Base-by-base conservation (phyloP, 2,888 invertebrate genomes). In the Platypus cylindrus region DNA sequence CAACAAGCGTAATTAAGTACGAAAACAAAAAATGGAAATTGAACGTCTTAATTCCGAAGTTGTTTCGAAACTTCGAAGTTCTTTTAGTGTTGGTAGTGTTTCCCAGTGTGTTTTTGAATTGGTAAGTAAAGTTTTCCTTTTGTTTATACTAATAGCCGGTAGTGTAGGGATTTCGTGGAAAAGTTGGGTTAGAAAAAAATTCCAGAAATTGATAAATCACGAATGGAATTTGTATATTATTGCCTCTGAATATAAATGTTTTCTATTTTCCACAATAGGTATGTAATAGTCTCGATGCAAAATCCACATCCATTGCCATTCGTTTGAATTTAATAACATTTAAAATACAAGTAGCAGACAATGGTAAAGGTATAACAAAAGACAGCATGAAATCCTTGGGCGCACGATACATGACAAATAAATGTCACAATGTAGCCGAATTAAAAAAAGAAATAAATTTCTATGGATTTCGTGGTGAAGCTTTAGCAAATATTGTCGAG, bases 321-420 rank as follows among this genome's bases (percentile, higher is more conserved):
- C 65, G 81, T 49, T 54, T 84, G 15, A 64, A 81, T 55, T 58
- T 75, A 16, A 53, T 62, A 36, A 65, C 69, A 40, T 68, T 67
- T 48, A 67, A 66, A 45, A 66, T 86, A 44, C 79, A 80, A 68
- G 76, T 85, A 4, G 66, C 83, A 23, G 86, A 86, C 54, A 82
- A 85, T 64, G 85, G 85, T 2, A 48, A 44, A 46, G 86, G 86
- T 2, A 71, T 86, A 17, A 47, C 59, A 2, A 57, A 62, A 46
- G 50, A 59, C 16, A 69, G 76, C 51, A 63, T 84, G 39, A 52
- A 64, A 29, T 43, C 60, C 15, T 51, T 80, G 30, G 83, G 78
- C 9, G 57, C 64, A 45, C 69, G 72, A 43, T 69, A 76, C 48
- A 63, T 68, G 49, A 76, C 80, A 1, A 80, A 73, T 54, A 81